Percentiles rank a stretch among this genome's conserved stretches.
Evolutionary conservation across 2,797 vertebrate genomes (phyloP).

Genomic region (Pangasius djambal): DNA sequence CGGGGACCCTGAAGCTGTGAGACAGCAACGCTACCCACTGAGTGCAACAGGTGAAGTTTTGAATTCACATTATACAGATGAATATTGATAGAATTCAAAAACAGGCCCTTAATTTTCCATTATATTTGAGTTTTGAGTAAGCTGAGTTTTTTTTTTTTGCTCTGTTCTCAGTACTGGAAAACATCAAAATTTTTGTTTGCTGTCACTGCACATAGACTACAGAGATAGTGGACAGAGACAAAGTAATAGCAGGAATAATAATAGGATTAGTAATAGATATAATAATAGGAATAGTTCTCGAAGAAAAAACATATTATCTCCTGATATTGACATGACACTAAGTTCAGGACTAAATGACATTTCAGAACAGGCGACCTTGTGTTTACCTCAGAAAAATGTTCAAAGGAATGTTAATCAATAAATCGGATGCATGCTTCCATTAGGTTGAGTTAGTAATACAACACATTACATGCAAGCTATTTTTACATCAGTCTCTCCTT

Average conservation of each 20-base stretch:
- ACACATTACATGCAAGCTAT: slow-evolving; percentile 52
- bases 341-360: background rate
- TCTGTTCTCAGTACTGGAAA: background rate
- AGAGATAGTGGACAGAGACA: background rate
- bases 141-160: background rate
- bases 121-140: background rate
- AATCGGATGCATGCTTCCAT: slow-evolving; percentile 53
- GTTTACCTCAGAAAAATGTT: slow-evolving; percentile 55
- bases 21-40: background rate
- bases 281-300: background rate
- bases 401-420: slow-evolving; percentile 60
- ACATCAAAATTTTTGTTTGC: background rate
- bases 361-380: background rate
- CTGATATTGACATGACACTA: background rate
- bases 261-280: background rate
- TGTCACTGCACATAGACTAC: background rate
- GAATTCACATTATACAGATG: background rate
- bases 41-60: background rate
- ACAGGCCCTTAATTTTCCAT: background rate
- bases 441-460: slow-evolving; percentile 57
- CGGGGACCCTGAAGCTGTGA: background rate
- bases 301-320: background rate
- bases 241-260: no score
- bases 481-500: slow-evolving; percentile 34
- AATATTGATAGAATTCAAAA: background rate